Percentiles rank a stretch among this genome's conserved stretches.
phyloP scores from a whole-genome alignment of 2,888 invertebrate species.

The Cantharis lateralis region DNA sequence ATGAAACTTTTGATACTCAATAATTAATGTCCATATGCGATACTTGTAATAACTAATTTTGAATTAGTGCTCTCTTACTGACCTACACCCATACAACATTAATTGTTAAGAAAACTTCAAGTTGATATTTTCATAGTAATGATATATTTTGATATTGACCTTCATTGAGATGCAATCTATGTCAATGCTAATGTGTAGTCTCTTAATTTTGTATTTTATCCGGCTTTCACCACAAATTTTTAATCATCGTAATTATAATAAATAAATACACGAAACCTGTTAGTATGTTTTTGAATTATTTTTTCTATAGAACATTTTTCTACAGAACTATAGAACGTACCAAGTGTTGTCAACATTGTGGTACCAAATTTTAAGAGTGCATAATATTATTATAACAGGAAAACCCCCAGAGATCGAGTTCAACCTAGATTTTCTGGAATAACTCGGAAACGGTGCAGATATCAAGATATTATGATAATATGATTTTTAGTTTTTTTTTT shows the following conservation, averaged over 20 bases:
- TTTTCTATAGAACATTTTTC: background rate
- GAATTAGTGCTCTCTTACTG: background rate
- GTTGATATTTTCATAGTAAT: background rate
- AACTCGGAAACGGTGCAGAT: no score
- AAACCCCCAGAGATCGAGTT: no score
- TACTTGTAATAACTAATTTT: background rate
- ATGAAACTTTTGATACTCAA: background rate
- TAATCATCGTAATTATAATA: background rate
- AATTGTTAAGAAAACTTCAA: background rate
- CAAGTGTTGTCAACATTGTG: no score
- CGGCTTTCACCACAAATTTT: slow-evolving; percentile 7
- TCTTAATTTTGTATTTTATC: slow-evolving; percentile 3
- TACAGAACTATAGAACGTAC: no score
- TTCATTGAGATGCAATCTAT: slow-evolving; percentile 10
- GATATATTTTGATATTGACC: slow-evolving; percentile 7
- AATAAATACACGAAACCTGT: background rate
- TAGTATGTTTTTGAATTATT: background rate
- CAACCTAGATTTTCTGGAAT: no score
- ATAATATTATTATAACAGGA: no score
- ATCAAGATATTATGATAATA: no score
- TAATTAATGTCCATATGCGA: background rate
- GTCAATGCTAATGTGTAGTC: background rate
- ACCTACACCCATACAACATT: background rate
- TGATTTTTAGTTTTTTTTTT: no score
- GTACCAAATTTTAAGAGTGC: no score